Evolutionary conservation across 92 coral and sea anemone species (phyloP).

Genomic region (Muricea muricata): DNA sequence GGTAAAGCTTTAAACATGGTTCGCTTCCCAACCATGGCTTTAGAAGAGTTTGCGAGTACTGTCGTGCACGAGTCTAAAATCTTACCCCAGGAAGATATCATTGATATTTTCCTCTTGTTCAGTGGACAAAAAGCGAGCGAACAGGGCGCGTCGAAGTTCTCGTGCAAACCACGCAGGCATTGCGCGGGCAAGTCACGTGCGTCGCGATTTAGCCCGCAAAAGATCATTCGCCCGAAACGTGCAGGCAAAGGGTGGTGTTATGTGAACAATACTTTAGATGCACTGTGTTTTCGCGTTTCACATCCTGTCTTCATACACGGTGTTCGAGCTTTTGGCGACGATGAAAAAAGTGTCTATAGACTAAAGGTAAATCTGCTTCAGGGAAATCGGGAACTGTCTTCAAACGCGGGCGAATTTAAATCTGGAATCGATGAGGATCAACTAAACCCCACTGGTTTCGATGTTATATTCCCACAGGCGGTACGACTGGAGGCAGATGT

Average conservation of each 20-base stretch:
- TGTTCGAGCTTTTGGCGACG: constrained; percentile 38
- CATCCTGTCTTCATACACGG: constrained; percentile 20
- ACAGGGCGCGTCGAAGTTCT: constrained; percentile 9
- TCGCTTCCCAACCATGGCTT: constrained; percentile 35
- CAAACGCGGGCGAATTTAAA: constrained; percentile 38
- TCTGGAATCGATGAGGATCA: constrained; percentile 23
- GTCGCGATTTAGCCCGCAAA: constrained; percentile 39
- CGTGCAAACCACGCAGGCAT: constrained; percentile 39
- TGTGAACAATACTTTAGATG: constrained; percentile 28
- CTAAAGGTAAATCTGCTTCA: constrained; percentile 36
- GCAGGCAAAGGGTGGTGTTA: constrained; percentile 46
- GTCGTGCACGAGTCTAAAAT: constrained; percentile 28
- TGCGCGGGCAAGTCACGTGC: constrained; percentile 24
- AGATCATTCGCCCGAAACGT: constrained; percentile 30
- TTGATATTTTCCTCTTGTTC: constrained; percentile 11
- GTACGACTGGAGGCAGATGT: constrained; percentile 8
- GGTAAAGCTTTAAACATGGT: constrained; percentile 17
- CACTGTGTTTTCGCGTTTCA: constrained; percentile 27
- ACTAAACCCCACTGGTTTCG: constrained; percentile 18
- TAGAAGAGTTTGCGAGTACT: constrained; percentile 24
- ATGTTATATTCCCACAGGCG: constrained; percentile 32
- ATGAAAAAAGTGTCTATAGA: constrained; percentile 20
- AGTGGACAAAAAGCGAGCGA: constrained; percentile 19
- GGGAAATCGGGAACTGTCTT: constrained; percentile 20
- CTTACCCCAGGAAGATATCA: constrained; percentile 23